These are phyloP conservation scores for Girardinus metallicus DNA, from an alignment of 2,797 vertebrate genomes.

Conservation along the genomic window DNA sequence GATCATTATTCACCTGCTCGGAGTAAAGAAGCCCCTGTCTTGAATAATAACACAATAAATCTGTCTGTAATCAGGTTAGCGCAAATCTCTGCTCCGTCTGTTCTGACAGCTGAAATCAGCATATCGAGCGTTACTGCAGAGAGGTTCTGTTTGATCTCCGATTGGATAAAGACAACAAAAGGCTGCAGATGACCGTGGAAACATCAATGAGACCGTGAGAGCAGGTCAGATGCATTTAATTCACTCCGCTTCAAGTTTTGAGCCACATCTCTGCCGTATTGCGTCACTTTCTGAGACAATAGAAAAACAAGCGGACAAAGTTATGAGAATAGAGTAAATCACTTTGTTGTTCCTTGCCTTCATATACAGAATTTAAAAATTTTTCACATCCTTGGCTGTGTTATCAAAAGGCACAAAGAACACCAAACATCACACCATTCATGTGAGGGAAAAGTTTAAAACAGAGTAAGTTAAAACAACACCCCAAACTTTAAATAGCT, in stretches of 20 bases:
- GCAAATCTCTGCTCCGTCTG: slow-evolving; percentile 49
- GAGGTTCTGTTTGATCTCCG: slow-evolving; percentile 43
- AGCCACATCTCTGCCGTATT: slow-evolving; percentile 35
- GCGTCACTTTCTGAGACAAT: slow-evolving; percentile 37
- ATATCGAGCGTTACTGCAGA: slow-evolving; percentile 23
- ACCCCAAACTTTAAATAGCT: not conserved
- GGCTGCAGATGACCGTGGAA: slow-evolving; percentile 42
- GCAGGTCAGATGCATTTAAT: slow-evolving; percentile 30
- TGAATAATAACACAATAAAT: slow-evolving; percentile 47
- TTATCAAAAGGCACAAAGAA: not conserved
- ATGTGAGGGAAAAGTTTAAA: not conserved
- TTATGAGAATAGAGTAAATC: not conserved
- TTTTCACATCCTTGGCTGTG: not conserved
- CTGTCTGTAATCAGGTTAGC: slow-evolving; percentile 43
- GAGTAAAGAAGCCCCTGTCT: slow-evolving; percentile 39
- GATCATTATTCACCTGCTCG: slow-evolving; percentile 49
- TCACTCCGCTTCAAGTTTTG: slow-evolving; percentile 31
- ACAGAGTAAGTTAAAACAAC: not conserved
- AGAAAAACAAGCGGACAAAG: slow-evolving; percentile 20
- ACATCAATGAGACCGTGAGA: slow-evolving; percentile 26
- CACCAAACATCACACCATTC: not conserved
- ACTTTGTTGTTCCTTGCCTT: slow-evolving; percentile 1
- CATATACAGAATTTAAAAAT: not conserved
- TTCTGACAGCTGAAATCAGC: slow-evolving; percentile 50
- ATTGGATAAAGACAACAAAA: slow-evolving; percentile 49